phyloP scores from a whole-genome alignment of 2,888 invertebrate genomes.

The Petrolisthes manimaculis region DNA sequence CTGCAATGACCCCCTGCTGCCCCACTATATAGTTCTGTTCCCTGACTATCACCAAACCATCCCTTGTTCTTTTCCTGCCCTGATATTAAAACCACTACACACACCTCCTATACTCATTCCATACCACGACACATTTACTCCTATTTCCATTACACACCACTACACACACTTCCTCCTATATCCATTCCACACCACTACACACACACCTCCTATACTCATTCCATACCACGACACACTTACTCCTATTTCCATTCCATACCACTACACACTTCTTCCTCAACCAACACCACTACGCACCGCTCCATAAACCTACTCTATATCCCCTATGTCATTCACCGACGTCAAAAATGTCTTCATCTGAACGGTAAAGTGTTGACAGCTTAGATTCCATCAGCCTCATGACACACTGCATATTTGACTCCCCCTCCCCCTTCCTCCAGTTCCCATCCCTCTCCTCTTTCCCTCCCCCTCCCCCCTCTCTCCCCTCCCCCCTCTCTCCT shows the following conservation, averaged over 20 bases:
- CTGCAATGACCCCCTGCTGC: conserved; percentile 36
- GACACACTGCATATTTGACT: too few relatives aligned
- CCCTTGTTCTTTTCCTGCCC: too few relatives aligned
- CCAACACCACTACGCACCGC: neutral
- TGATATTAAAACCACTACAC: too few relatives aligned
- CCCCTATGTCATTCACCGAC: too few relatives aligned
- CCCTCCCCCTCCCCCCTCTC: neutral
- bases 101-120: too few relatives aligned
- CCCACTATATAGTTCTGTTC: neutral
- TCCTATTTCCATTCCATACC: neutral
- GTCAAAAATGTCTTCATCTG: too few relatives aligned
- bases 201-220: too few relatives aligned
- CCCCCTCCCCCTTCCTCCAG: neutral
- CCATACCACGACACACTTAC: neutral
- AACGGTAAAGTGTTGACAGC: too few relatives aligned
- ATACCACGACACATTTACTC: neutral
- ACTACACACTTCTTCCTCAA: neutral
- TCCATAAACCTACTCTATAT: neutral
- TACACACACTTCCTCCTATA: neutral
- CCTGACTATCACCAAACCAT: too few relatives aligned
- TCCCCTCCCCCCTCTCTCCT: neutral
- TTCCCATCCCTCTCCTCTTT: neutral
- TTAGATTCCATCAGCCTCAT: too few relatives aligned
- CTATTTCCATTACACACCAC: neutral
- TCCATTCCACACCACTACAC: too few relatives aligned